Conservation (phyloP, 2,888 invertebrate genomes). For the Agrotis exclamationis region DNA sequence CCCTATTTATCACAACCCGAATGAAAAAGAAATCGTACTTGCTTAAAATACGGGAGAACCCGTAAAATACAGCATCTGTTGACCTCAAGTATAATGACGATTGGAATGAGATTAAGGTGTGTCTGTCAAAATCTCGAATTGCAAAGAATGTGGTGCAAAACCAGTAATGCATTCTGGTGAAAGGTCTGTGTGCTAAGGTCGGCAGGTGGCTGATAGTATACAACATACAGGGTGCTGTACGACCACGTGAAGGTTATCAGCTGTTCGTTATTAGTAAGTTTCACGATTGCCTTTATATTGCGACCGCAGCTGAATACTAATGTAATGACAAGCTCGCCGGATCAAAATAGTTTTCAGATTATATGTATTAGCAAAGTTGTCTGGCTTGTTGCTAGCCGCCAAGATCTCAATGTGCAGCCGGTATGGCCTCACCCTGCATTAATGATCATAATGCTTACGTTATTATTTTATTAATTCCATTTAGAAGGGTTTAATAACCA, state of each 20-base stretch:
- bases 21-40: too few species aligned
- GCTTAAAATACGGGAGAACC: too few species aligned
- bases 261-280: conserved; percentile 18
- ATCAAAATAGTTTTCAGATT: conserved; percentile 26
- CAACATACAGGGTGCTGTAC: conserved; percentile 26
- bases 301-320: conserved; percentile 11
- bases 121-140: conserved; percentile 33
- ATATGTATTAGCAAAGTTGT: conserved; percentile 21
- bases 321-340: conserved; percentile 2
- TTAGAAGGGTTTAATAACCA: too few species aligned
- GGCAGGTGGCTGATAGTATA: conserved; percentile 45
- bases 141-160: conserved; percentile 54
- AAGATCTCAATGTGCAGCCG: neutral
- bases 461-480: neutral
- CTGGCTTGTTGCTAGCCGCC: conserved; percentile 9
- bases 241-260: conserved; percentile 28
- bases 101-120: conserved; percentile 38
- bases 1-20: too few species aligned
- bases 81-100: conserved; percentile 15
- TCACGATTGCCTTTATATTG: conserved; percentile 11
- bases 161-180: conserved; percentile 65
- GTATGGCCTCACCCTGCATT: neutral
- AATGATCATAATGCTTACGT: neutral
- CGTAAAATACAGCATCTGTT: too few species aligned
- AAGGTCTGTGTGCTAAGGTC: conserved; percentile 72